Percentiles rank a stretch among this genome's conserved stretches.
These are phyloP conservation scores for Spea hammondii DNA, from an alignment of 2,797 vertebrate species.

Conservation along the genomic window DNA sequence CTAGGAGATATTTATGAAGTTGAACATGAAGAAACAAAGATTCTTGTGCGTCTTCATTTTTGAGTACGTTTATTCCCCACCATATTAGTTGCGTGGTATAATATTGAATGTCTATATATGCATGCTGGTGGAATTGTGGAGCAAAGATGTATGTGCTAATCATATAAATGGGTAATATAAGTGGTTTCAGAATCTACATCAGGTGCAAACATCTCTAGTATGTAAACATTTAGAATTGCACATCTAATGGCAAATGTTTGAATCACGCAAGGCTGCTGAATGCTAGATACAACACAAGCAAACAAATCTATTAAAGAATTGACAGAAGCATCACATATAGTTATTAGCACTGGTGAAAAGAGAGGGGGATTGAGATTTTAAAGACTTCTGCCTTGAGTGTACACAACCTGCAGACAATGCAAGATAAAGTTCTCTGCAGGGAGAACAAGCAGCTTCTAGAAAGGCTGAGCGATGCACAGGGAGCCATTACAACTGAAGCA, in stretches of 20 bases:
- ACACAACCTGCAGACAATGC: slow-evolving; percentile 6
- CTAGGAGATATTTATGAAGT: no score
- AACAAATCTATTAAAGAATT: slow-evolving; percentile 1
- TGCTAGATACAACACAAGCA: neutral
- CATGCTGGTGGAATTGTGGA: no score
- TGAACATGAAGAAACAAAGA: no score
- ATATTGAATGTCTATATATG: no score
- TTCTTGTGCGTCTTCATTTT: no score
- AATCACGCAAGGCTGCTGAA: neutral
- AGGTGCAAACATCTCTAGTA: no score
- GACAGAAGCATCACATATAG: neutral
- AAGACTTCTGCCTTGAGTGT: slow-evolving; percentile 4
- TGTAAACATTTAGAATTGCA: no score
- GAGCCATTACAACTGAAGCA: slow-evolving; percentile 2
- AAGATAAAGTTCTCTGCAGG: slow-evolving; percentile 1
- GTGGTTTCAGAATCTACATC: no score
- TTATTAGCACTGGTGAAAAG: neutral
- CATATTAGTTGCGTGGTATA: no score
- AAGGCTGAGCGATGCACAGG: slow-evolving; percentile 2
- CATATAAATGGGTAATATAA: no score
- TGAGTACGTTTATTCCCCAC: no score
- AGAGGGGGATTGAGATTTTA: slow-evolving; percentile 2
- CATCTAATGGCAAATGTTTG: neutral
- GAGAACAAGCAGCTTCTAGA: slow-evolving; percentile 3
- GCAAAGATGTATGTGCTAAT: no score